Conservation (phyloP, 2,888 invertebrate genomes). For the Buathra laborator region DNA sequence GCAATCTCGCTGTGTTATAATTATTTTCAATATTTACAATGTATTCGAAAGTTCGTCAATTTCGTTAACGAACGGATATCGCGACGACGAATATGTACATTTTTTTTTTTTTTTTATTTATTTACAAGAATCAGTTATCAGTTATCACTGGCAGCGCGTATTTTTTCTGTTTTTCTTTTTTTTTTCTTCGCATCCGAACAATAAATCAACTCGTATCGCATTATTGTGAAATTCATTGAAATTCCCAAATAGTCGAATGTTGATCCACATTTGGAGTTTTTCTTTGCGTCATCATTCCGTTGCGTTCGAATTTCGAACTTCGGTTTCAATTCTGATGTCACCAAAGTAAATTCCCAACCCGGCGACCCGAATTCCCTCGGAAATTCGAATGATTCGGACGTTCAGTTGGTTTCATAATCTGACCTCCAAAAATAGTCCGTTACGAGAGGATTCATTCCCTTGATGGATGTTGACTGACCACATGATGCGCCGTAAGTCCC, state of each 20-base stretch:
- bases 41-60: slow-evolving; percentile 26
- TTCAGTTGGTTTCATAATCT: slow-evolving; percentile 14
- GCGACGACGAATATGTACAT: slow-evolving; percentile 68
- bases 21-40: slow-evolving; percentile 62
- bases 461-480: slow-evolving; percentile 79
- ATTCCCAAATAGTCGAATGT: slow-evolving; percentile 1
- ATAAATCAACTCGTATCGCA: slow-evolving; percentile 10
- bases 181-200: slow-evolving; percentile 24
- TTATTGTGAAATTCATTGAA: background rate
- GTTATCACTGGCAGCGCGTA: slow-evolving; percentile 29
- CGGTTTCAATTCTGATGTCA: background rate
- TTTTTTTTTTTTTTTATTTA: slow-evolving; percentile 42
- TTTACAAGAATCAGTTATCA: slow-evolving; percentile 62
- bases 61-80: slow-evolving; percentile 35
- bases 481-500: slow-evolving; percentile 78
- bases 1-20: slow-evolving; percentile 54
- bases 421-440: slow-evolving; percentile 11
- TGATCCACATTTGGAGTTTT: slow-evolving; percentile 14
- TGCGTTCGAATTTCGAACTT: background rate
- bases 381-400: slow-evolving; percentile 10
- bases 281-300: background rate
- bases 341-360: background rate
- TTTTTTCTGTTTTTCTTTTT: slow-evolving; percentile 13
- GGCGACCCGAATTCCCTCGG: slow-evolving; percentile 8
- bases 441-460: slow-evolving; percentile 77